phyloP scores from a whole-genome alignment of 1,140 invertebrate species.

The Goniozus legneri region DNA sequence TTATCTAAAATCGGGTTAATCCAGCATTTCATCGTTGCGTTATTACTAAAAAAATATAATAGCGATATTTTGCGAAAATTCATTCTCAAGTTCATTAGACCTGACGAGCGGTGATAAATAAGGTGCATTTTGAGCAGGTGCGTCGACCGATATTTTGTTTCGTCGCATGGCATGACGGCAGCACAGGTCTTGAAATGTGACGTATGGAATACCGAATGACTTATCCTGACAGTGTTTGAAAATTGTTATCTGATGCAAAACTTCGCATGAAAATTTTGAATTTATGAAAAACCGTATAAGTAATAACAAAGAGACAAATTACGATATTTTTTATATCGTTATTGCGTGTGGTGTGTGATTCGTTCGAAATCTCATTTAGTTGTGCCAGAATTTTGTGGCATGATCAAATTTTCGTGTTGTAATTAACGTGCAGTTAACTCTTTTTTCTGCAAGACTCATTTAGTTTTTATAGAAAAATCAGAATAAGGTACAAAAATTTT shows the following conservation, averaged over 20 bases:
- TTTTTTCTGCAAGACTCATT: background rate
- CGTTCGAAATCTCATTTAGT: background rate
- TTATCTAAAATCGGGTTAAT: background rate
- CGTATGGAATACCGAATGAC: slow-evolving; percentile 18
- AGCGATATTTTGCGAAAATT: background rate
- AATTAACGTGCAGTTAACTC: background rate
- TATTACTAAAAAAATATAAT: background rate
- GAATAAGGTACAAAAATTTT: no score
- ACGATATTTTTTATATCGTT: background rate
- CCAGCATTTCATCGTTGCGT: background rate
- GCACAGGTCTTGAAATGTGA: slow-evolving; percentile 26
- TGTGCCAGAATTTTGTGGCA: slow-evolving; percentile 4
- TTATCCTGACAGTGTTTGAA: slow-evolving; percentile 30
- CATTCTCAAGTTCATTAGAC: background rate
- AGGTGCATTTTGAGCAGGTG: no score
- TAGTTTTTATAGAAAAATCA: background rate
- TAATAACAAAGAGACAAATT: background rate
- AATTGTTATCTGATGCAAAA: slow-evolving; percentile 4
- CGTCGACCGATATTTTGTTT: background rate
- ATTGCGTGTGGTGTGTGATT: background rate
- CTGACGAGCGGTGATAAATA: no score
- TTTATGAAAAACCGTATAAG: background rate
- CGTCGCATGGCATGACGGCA: slow-evolving; percentile 8
- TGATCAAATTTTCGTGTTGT: slow-evolving; percentile 5
- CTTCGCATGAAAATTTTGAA: background rate